Evolutionary conservation across 2,888 invertebrate species (phyloP), one percentile per base, ranked within the genome.

Genomic region (Tenthredo livida): DNA sequence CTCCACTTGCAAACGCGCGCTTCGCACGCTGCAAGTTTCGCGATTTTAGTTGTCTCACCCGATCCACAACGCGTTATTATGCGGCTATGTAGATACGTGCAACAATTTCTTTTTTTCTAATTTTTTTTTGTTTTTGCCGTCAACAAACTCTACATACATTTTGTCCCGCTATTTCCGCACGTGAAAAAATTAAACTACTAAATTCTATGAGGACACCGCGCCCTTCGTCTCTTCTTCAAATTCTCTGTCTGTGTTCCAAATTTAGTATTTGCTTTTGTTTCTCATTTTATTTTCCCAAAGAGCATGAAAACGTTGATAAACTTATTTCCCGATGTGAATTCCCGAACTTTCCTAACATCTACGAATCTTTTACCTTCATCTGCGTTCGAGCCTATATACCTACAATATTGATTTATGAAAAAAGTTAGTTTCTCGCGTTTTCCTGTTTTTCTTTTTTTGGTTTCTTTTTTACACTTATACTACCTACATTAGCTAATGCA

Each of bases 11-110:
- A 29, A 77, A 77, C 77, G n/a, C n/a, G n/a, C 77, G 25, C 50
- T 73, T 21, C 67, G 29, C 43, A 29, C 72, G 67, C 6, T 67
- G 67, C 67, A 67, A 29, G 33, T 67, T 25, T 61, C 21, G 21
- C 25, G 73, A 73, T 43, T 73, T 40, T 73, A 9, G 43, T 43
- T 87, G 86, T 54, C 85, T 87, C 43, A 83, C 87, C 25, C 84
- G 87, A 50, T 87, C 86, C 85, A 65, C 86, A 58, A 86, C 85
- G 12, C 84, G 75, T 85, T 84, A 82, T 82, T 47, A 40, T 65
- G 84, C 61, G 25, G 25, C 21, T 25, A 61, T 9, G 61, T 61
- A 37, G 12, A 67, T 70, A 37, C 1, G 37, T 61, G 43, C 10
- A 43, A 73, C 43, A 73, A 33, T 47, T 47, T 12, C 3, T 47